Evolutionary conservation across 2,113 vertebrate species (phyloP).

Genomic region (Hassar affinis): DNA sequence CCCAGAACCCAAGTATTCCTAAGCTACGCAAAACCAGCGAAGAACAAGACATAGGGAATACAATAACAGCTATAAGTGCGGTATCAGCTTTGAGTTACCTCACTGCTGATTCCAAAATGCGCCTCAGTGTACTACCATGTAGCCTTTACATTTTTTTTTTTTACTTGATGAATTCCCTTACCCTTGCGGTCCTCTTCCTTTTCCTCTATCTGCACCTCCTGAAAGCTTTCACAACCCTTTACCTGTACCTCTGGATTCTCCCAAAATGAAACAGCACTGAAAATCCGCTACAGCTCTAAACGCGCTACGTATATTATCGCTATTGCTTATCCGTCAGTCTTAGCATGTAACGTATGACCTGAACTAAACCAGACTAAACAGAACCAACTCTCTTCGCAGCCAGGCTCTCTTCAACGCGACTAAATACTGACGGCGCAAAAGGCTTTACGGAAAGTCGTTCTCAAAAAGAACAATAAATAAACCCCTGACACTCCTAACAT

Average conservation of each 20-base stretch:
- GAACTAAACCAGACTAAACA: neutral
- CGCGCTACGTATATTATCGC: neutral
- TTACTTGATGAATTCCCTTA: neutral
- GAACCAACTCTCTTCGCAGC: neutral
- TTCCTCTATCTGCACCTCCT: neutral
- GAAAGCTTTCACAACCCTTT: neutral
- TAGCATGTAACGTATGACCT: neutral
- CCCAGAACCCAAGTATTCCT: no score
- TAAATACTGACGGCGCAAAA: neutral
- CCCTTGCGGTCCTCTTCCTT: neutral
- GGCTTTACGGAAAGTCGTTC: neutral
- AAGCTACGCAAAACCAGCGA: no score
- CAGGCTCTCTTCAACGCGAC: neutral
- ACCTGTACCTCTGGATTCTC: neutral
- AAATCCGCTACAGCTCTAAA: neutral
- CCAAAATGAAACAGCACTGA: no score
- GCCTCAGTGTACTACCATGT: neutral
- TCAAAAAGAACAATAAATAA: neutral
- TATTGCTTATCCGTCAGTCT: neutral
- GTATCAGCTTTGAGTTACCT: no score
- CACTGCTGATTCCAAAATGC: neutral
- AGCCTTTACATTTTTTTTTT: no score
- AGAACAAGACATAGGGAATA: no score
- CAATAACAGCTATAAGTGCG: no score
- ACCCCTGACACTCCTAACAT: no score